Conservation (phyloP, 2,113 vertebrate species). For the Melanocharis versteri region DNA sequence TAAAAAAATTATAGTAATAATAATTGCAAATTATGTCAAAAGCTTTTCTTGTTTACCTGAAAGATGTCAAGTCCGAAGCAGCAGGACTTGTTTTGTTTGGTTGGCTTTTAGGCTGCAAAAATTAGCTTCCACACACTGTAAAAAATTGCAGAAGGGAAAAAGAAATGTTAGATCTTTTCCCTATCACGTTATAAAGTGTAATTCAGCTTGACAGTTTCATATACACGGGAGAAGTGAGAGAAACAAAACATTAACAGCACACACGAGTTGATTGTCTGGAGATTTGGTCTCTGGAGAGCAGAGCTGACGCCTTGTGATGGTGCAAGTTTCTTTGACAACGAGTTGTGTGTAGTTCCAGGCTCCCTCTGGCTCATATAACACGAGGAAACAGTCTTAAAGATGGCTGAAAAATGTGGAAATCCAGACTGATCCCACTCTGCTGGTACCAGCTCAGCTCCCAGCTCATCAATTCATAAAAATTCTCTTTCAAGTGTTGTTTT, state of each 20-base stretch:
- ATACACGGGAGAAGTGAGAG: constrained; percentile 51
- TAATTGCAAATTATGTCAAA: not conserved
- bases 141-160: constrained; percentile 58
- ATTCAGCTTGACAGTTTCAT: not conserved
- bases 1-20: not conserved
- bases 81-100: constrained; percentile 72
- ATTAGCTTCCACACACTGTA: constrained; percentile 74
- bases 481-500: not conserved
- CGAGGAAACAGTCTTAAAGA: constrained; percentile 65
- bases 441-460: not conserved
- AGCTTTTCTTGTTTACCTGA: constrained; percentile 72
- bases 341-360: constrained; percentile 61
- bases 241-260: constrained; percentile 74
- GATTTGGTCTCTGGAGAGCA: constrained; percentile 73
- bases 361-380: constrained; percentile 72
- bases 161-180: constrained; percentile 17
- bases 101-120: constrained; percentile 71
- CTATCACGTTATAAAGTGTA: constrained; percentile 17
- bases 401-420: not conserved
- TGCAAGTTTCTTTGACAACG: constrained; percentile 76
- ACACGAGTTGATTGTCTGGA: constrained; percentile 73
- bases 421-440: not conserved
- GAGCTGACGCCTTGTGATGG: constrained; percentile 72
- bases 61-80: constrained; percentile 72
- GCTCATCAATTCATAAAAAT: not conserved